Base-by-base conservation (phyloP, 1,140 invertebrate genomes). In the Drosophila mojavensis region DNA sequence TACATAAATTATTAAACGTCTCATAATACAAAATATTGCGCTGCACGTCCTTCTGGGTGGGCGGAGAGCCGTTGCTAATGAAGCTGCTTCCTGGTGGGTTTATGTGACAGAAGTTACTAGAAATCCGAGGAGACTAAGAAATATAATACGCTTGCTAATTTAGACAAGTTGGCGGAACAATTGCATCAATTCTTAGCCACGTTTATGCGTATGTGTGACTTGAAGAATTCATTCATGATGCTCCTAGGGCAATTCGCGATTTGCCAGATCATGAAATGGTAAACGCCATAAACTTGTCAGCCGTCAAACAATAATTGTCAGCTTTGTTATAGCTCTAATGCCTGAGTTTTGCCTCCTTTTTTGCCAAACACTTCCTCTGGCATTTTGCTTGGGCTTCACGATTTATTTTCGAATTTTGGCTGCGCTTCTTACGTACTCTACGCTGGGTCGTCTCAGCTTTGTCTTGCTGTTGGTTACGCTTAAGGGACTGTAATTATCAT, bases 1-100 rank as follows among this genome's bases (percentile, higher is more conserved):
- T 83, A 84, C 84, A 88, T 88, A 88, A 88, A 88, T 89, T 88
- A 88, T 89, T 89, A 88, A 88, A 78, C 51, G 64, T 88, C 77
- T 62, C 61, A 89, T 79, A 83, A 83, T 73, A 89, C 83, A 64
- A 60, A 68, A 67, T 77, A 43, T 48, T 66, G 71, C 41, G 65
- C 50, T 30, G 51, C 61, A 65, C 54, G 47, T 59, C 60, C 41
- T 45, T 24, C 33, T 39, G 10, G 41, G 33, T 45, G 50, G 48
- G 28, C 33, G 7, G 17, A 6, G 6, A 50, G 39, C 45, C 36
- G 33, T 36, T 45, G 70, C 83, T 88, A 88, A 88, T 88, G 80
- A 88, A 71, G 68, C 62, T 36, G 68, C 62, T 36, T 7, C 26
- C 24, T 15, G 36, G 0, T 6, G 33, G 7, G 70, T 73, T 68